These are phyloP conservation scores for Drosophila kepulauana DNA, from an alignment of 1,140 invertebrate genomes.

Conservation along the genomic window DNA sequence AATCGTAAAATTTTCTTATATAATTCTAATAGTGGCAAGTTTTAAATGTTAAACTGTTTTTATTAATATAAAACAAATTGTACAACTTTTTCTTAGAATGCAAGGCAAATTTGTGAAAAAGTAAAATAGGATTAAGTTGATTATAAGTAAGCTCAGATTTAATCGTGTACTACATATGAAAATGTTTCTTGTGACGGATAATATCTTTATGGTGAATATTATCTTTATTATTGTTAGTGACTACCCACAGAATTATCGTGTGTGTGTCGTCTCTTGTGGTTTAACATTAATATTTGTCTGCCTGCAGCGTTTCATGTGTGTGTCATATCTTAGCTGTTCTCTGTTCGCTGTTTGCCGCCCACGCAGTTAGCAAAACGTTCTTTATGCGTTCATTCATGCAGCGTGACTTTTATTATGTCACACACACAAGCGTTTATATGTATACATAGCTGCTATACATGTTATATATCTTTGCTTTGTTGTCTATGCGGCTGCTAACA, in stretches of 20 bases:
- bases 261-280: neutral
- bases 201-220: neutral
- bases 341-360: slow-evolving; percentile 21
- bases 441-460: neutral
- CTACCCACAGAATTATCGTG: neutral
- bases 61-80: too few relatives aligned
- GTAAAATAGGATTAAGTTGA: too few relatives aligned
- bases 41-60: too few relatives aligned
- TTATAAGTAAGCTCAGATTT: too few relatives aligned
- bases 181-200: neutral
- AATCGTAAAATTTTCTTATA: too few relatives aligned
- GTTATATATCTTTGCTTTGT: neutral
- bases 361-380: slow-evolving; percentile 57
- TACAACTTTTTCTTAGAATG: too few relatives aligned
- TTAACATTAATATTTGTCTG: slow-evolving; percentile 1
- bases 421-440: slow-evolving; percentile 32
- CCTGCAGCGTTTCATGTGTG: slow-evolving; percentile 18
- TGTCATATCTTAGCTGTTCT: slow-evolving; percentile 18
- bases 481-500: slow-evolving; percentile 56
- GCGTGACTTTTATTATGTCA: slow-evolving; percentile 66
- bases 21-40: too few relatives aligned
- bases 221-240: slow-evolving; percentile 3
- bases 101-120: too few relatives aligned
- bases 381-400: slow-evolving; percentile 66
- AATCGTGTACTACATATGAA: too few relatives aligned